These are phyloP conservation scores for Sitobion miscanthi DNA, from an alignment of 1,140 invertebrate species.

Conservation along the genomic window DNA sequence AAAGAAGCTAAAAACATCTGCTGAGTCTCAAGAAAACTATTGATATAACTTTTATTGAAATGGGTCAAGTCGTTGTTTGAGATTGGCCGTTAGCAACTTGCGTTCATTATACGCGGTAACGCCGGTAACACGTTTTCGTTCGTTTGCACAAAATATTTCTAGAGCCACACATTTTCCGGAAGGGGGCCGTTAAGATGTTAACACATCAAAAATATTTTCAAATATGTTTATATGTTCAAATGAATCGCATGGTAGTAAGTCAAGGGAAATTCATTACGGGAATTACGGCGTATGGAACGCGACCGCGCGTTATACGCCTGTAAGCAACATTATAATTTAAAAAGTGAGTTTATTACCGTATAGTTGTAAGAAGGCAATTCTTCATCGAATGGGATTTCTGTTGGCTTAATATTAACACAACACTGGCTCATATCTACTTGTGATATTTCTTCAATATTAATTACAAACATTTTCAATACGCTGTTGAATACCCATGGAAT, in stretches of 20 bases:
- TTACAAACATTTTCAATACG: not conserved
- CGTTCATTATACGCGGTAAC: too few species aligned
- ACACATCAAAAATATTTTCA: not conserved
- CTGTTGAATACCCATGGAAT: constrained; percentile 39
- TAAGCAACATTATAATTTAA: not conserved
- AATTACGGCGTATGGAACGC: not conserved
- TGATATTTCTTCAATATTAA: not conserved
- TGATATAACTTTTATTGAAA: too few species aligned
- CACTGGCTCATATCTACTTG: not conserved
- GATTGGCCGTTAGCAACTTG: too few species aligned
- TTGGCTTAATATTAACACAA: not conserved
- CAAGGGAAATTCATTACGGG: not conserved
- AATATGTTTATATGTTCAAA: too few species aligned
- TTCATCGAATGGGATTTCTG: not conserved
- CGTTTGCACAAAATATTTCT: too few species aligned
- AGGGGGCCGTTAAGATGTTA: not conserved
- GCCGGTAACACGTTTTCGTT: too few species aligned
- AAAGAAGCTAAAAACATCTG: too few species aligned
- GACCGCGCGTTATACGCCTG: not conserved
- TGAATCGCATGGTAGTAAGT: not conserved
- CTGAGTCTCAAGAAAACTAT: too few species aligned
- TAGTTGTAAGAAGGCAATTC: constrained; percentile 21
- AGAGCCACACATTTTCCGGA: too few species aligned
- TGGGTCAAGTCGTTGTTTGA: too few species aligned
- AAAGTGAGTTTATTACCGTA: not conserved